Evolutionary conservation across 2,888 invertebrate genomes (phyloP).

Genomic region (Lithophane leautieri): DNA sequence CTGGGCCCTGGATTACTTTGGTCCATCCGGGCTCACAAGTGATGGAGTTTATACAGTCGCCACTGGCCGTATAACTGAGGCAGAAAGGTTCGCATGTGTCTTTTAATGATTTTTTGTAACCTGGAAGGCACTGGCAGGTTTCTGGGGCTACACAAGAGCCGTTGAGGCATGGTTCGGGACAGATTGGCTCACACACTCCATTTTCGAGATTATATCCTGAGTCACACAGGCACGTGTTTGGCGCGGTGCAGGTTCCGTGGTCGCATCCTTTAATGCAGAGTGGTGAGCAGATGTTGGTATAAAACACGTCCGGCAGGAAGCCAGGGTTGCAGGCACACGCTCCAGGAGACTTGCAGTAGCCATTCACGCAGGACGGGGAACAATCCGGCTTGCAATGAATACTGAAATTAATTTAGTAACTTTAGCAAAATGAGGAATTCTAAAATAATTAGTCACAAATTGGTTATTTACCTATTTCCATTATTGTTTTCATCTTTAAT

Average conservation of each 20-base stretch:
- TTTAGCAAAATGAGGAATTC: neutral
- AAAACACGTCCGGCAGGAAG: conserved; percentile 49
- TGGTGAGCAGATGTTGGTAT: conserved; percentile 54
- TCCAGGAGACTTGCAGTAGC: conserved; percentile 66
- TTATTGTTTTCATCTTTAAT: conserved; percentile 45
- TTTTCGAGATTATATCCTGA: conserved; percentile 34
- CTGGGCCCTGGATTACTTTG: conserved; percentile 22
- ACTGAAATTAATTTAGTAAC: conserved; percentile 43
- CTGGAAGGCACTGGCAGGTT: conserved; percentile 52
- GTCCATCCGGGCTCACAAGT: conserved; percentile 56
- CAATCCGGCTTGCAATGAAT: conserved; percentile 65
- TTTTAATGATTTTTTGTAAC: conserved; percentile 41
- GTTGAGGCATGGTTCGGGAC: conserved; percentile 39
- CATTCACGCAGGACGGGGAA: conserved; percentile 62
- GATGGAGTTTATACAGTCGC: conserved; percentile 47
- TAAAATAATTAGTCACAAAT: neutral
- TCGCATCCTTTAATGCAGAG: conserved; percentile 63
- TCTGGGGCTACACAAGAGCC: conserved; percentile 55
- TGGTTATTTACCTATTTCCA: conserved; percentile 50
- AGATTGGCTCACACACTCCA: conserved; percentile 40
- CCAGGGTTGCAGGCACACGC: conserved; percentile 65
- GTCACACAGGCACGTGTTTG: conserved; percentile 54
- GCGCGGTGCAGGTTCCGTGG: conserved; percentile 56
- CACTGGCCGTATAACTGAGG: conserved; percentile 44
- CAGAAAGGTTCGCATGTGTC: conserved; percentile 47